Evolutionary conservation across 2,797 vertebrate species (phyloP).

Genomic region (Threskiornis aethiopicus): DNA sequence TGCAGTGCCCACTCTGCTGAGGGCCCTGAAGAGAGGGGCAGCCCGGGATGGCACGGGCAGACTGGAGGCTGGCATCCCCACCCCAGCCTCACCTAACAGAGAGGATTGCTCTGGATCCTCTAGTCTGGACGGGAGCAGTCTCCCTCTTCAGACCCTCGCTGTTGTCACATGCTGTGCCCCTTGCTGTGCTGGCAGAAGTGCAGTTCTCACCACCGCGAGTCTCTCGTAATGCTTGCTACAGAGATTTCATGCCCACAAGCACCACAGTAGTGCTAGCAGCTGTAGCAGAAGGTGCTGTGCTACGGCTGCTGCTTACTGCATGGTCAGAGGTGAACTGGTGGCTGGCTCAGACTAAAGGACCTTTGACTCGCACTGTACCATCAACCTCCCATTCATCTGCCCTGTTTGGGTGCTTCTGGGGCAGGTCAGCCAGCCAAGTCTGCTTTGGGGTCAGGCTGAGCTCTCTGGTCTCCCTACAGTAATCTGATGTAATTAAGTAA

Average conservation of each 20-base stretch:
- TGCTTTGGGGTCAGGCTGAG: background rate
- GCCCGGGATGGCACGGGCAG: rapidly evolving
- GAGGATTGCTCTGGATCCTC: background rate
- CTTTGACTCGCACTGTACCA: background rate
- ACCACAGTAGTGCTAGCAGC: rapidly evolving
- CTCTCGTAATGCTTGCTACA: background rate
- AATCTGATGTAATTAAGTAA: background rate
- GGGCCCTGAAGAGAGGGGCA: background rate
- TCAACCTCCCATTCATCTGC: background rate
- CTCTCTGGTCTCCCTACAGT: background rate
- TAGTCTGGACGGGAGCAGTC: background rate
- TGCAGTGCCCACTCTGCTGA: rapidly evolving
- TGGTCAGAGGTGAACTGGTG: background rate
- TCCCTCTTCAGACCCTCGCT: background rate
- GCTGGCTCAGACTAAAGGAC: background rate
- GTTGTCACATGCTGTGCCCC: background rate
- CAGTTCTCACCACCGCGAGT: rapidly evolving
- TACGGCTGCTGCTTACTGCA: background rate
- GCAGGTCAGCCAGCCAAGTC: background rate
- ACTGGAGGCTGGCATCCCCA: background rate
- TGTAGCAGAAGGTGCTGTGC: background rate
- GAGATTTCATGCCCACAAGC: background rate
- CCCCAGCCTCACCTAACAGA: background rate
- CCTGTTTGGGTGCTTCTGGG: background rate
- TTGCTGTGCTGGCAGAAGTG: rapidly evolving